Base-by-base conservation (phyloP, 2,113 vertebrate species). In the Centrocercus urophasianus region DNA sequence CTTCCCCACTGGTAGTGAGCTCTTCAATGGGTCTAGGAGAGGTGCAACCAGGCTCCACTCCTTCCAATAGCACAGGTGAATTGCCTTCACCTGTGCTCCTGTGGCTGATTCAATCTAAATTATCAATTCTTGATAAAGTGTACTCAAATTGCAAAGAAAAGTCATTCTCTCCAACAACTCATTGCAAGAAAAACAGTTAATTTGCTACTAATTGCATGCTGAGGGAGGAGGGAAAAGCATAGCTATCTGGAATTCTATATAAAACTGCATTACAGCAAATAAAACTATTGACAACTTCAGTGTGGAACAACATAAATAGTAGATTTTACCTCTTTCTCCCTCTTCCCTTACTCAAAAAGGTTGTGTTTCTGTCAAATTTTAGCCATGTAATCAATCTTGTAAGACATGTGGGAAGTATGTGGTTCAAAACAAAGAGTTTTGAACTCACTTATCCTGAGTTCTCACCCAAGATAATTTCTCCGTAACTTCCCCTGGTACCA, bases 81-180 rank as follows among this genome's bases (percentile, higher is more conserved):
- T 36, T 36, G 36, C 36, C 36, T 36, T 38, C 38, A 38, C 38
- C 38, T 38, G 38, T 38, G 38, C 38, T 38, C 38, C 38, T 9
- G 38, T 38, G 38, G 38, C 38, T 38, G 38, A 38, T 38, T 38
- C 38, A 38, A 13, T 30, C 12, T 57, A 59, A 79, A 59, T 65
- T 70, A 72, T 34, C 14, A 86, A n/a, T 76, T 92, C 8, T 50
- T 72, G 7, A 45, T 75, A 60, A 92, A 92, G 87, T 25, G 3
- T 1, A 21, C 32, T 60, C 3, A 20, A 86, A 71, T 69, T 84
- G 65, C 32, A 77, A 34, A 65, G 5, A 63, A 93, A 74, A 75
- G 70, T n/a, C 4, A 0, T 1, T 2, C 65, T 86, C 75, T 7
- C 24, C 3, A 5, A 54, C 5, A 87, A 45, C 7, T 38, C 27